Evolutionary conservation across 2,113 vertebrate species (phyloP), one percentile per base, ranked within the genome.

Genomic region (Camelus bactrianus): DNA sequence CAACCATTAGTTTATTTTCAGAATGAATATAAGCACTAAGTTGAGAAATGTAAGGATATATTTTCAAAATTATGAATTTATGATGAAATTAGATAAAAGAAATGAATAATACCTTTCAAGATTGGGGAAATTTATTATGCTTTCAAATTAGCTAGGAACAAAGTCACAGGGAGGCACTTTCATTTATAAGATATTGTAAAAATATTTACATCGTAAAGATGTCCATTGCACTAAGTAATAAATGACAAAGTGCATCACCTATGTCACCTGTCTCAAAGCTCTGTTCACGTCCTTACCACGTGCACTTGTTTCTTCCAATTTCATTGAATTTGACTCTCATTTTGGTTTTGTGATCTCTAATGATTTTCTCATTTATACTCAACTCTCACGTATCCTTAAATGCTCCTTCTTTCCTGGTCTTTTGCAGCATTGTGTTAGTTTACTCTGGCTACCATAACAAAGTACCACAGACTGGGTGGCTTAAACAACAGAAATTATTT

Each of bases 1-100:
- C 75, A 70, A 69, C 28, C 30, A 75, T 60, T 2, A 95, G 38
- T 19, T 97, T 48, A 85, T 97, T 98, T 97, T 87, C 76, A 75
- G 93, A 95, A 19, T 94, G 13, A 97, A 32, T 52, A 0, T 50
- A 26, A 90, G 17, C 13, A 35, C 2, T 22, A 77, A 4, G 2
- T 38, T 42, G 19, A 73, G n/a, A 30, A 89, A 26, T 12, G 26
- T 8, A 22, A 72, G 4, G 8, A 28, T 67, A 28, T 67, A 38
- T 58, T 28, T 83, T 77, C 1, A 81, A 64, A 65, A 58, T 72
- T 50, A 69, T 28, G 6, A 46, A 64, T 5, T 48, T n/a, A 42
- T 62, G 20, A 69, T 48, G 35, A 73, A 56, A 62, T 79, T 62
- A 84, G 54, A 50, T 54, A 2, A 16, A 67, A 84, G 14, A 85